Conservation (phyloP, 2,888 invertebrate genomes). For the Periphyllus acericola region DNA sequence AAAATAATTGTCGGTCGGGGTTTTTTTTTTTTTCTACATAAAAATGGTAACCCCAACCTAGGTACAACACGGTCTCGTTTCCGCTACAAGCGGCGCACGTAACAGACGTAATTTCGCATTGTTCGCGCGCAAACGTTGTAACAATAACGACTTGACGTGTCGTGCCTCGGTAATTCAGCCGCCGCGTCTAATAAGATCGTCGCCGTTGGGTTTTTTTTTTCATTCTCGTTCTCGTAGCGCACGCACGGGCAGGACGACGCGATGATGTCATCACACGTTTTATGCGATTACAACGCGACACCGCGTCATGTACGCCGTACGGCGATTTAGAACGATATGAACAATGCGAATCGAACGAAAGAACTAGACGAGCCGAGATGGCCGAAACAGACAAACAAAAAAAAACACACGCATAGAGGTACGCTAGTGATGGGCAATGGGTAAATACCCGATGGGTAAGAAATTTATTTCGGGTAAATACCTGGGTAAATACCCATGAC, state of each 20-base stretch:
- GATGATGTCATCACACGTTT: not conserved
- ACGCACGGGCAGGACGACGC: not conserved
- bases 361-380: too few relatives aligned
- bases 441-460: too few relatives aligned
- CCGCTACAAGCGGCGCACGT: not conserved
- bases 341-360: not conserved
- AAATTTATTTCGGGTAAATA: too few relatives aligned
- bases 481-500: too few relatives aligned
- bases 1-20: too few relatives aligned
- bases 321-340: not conserved
- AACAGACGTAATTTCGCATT: slow-evolving; percentile 5
- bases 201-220: not conserved
- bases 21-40: too few relatives aligned
- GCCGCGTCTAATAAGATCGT: not conserved
- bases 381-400: too few relatives aligned
- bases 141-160: not conserved
- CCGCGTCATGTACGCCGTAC: not conserved
- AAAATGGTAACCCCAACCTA: too few relatives aligned
- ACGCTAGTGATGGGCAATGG: too few relatives aligned
- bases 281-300: not conserved
- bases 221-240: too few relatives aligned
- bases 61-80: too few relatives aligned
- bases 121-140: not conserved
- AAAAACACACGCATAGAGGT: too few relatives aligned
- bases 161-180: not conserved